Evolutionary conservation across 2,113 vertebrate genomes (phyloP).

Genomic region (Carassius carassius): DNA sequence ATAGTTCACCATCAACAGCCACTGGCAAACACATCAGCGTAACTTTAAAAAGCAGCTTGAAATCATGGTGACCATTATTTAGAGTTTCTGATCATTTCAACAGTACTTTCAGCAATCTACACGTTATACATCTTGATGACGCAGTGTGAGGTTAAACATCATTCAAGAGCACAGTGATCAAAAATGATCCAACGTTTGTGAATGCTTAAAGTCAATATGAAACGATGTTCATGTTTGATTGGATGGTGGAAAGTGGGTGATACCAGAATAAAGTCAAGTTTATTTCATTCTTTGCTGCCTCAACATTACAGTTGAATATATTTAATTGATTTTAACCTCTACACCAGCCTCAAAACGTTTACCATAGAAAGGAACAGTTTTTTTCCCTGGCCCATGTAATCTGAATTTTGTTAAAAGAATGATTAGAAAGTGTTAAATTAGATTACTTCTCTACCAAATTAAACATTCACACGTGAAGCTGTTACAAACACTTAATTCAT

Average conservation of each 20-base stretch:
- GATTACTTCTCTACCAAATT: not conserved
- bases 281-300: too few species aligned
- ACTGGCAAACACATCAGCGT: not conserved
- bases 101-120: not conserved
- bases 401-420: not conserved
- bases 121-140: not conserved
- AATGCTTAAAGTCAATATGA: not conserved
- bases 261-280: too few species aligned
- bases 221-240: not conserved
- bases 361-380: not conserved
- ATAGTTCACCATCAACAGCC: not conserved
- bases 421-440: not conserved
- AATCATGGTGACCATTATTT: not conserved
- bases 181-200: not conserved
- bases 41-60: not conserved
- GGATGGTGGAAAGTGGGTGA: not conserved
- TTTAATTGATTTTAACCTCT: not conserved
- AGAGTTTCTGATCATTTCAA: not conserved
- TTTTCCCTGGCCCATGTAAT: not conserved
- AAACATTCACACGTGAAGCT: not conserved
- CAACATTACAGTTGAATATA: too few species aligned
- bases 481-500: not conserved
- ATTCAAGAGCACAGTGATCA: not conserved
- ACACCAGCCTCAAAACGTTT: not conserved
- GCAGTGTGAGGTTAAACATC: not conserved